Conservation (phyloP, 2,113 vertebrate species). For the Perccottus glenii region DNA sequence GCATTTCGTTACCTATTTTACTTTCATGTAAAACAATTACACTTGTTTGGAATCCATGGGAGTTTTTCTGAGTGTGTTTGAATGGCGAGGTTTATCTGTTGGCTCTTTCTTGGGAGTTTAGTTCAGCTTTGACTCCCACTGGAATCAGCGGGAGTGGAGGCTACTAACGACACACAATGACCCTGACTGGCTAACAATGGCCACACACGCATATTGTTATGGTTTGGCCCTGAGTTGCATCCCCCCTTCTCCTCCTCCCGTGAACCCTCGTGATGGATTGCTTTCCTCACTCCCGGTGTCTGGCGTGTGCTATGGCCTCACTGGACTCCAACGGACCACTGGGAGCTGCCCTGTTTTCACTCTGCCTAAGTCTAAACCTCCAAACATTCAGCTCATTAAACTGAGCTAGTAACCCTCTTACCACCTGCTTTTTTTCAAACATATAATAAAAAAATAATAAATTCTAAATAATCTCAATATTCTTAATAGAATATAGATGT, state of each 20-base stretch:
- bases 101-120: slow-evolving; percentile 47
- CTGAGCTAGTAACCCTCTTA: neutral
- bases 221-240: slow-evolving; percentile 33
- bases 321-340: slow-evolving; percentile 49
- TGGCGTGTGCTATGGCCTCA: slow-evolving; percentile 61
- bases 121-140: slow-evolving; percentile 53
- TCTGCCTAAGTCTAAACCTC: slow-evolving; percentile 44
- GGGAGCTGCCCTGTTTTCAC: slow-evolving; percentile 62
- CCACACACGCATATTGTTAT: slow-evolving; percentile 67
- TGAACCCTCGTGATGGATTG: slow-evolving; percentile 66
- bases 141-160: slow-evolving; percentile 60
- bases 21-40: slow-evolving; percentile 32
- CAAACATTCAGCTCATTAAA: slow-evolving; percentile 48
- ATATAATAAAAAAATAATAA: no score
- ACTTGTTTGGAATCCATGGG: slow-evolving; percentile 3
- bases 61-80: slow-evolving; percentile 22
- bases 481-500: no score
- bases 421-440: slow-evolving; percentile 29
- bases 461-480: no score
- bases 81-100: slow-evolving; percentile 35
- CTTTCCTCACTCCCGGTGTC: slow-evolving; percentile 64
- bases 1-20: neutral
- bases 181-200: slow-evolving; percentile 65
- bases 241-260: slow-evolving; percentile 19
- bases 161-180: slow-evolving; percentile 61